Conservation (phyloP, 2,113 vertebrate genomes). For the Oncorhynchus gorbuscha region DNA sequence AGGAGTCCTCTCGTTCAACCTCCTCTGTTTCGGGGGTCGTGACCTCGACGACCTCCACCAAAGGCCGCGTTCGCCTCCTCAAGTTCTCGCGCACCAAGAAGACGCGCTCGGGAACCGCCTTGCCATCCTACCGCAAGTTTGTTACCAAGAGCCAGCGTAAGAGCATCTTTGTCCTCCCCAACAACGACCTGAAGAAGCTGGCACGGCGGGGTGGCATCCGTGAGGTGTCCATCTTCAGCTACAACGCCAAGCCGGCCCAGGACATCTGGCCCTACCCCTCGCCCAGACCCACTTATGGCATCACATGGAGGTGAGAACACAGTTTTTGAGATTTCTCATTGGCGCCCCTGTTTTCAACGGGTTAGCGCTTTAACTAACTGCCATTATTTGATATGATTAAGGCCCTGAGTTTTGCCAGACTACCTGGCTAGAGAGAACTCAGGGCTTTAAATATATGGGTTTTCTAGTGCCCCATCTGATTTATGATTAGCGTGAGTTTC, state of each 20-base stretch:
- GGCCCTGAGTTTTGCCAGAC: no score
- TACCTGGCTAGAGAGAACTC: no score
- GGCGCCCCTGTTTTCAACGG: neutral
- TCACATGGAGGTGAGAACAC: slow-evolving; percentile 90
- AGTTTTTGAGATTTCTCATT: neutral
- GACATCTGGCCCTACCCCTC: slow-evolving; percentile 99
- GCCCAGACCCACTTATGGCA: slow-evolving; percentile 95
- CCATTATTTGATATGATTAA: no score
- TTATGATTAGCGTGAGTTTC: no score
- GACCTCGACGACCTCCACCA: slow-evolving; percentile 77
- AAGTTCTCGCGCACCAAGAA: slow-evolving; percentile 93
- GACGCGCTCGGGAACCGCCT: slow-evolving; percentile 89
- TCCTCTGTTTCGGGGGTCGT: slow-evolving; percentile 71
- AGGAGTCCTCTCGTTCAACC: slow-evolving; percentile 59
- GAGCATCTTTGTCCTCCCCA: slow-evolving; percentile 96
- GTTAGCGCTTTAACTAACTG: neutral
- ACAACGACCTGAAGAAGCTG: slow-evolving; percentile 90
- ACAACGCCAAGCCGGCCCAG: slow-evolving; percentile 91
- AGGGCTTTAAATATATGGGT: no score
- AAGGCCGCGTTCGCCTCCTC: slow-evolving; percentile 85
- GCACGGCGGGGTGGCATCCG: slow-evolving; percentile 90
- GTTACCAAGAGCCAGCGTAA: slow-evolving; percentile 96
- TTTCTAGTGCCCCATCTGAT: no score
- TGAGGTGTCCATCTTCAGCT: slow-evolving; percentile 93
- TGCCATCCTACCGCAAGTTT: slow-evolving; percentile 97